Conservation (phyloP, 2,113 vertebrate species). For the Pagrus major region DNA sequence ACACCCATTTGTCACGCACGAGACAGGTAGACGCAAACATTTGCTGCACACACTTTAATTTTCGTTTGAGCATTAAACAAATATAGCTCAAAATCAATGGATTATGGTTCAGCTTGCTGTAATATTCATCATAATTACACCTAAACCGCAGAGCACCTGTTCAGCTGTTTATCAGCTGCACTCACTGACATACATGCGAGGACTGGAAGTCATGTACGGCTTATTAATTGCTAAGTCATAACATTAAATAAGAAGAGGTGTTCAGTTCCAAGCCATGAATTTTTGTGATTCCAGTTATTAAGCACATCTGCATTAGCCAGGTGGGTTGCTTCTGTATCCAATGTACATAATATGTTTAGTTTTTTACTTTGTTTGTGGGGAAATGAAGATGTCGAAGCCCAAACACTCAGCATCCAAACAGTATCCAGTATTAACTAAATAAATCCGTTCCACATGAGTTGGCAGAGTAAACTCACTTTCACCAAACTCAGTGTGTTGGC, state of each 20-base stretch:
- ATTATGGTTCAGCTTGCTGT: neutral
- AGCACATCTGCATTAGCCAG: neutral
- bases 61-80: neutral
- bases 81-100: neutral
- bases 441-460: neutral
- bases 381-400: neutral
- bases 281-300: neutral
- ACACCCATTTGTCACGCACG: neutral
- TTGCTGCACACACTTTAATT: neutral
- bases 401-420: neutral
- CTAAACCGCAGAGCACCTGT: neutral
- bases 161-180: neutral
- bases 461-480: slow-evolving; percentile 9
- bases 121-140: neutral
- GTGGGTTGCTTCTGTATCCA: neutral
- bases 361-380: neutral
- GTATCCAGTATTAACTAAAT: neutral
- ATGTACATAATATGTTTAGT: neutral
- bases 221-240: neutral
- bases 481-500: slow-evolving; percentile 9
- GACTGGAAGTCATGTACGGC: neutral
- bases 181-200: neutral
- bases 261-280: neutral
- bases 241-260: neutral
- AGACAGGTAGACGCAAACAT: neutral